Evolutionary conservation across 2,797 vertebrate genomes (phyloP), one percentile per base, ranked within the genome.

Genomic region (Lithobates sylvaticus): DNA sequence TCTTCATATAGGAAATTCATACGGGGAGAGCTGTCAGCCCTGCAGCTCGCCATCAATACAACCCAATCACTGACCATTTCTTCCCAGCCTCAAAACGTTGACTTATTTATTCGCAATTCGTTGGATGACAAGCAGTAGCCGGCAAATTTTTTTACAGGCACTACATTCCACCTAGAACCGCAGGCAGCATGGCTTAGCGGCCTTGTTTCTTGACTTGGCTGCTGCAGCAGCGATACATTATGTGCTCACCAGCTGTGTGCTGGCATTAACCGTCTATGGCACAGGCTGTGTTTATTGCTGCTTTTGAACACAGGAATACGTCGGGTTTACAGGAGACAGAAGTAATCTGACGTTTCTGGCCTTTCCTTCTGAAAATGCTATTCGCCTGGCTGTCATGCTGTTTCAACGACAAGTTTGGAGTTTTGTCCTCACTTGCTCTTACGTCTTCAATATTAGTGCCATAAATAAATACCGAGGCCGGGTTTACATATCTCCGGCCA

Each of bases 61-160:
- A n/a, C 81, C 34, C 81, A 87, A 79, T 74, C 69, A 23, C 76
- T 65, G 89, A 91, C 90, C 90, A 88, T 91, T 88, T 88, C 87
- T 88, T 84, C 88, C 75, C 26, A 64, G 86, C 80, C 89, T 87
- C 83, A 87, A 90, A 91, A 93, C 16, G 91, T 90, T 93, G 92
- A 90, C 93, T 88, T 91, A 93, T 92, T 93, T 90, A 91, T 89
- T 91, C 87, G 88, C 90, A 91, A 89, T 92, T 89, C 83, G 81
- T 67, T 83, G 87, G 91, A 88, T 91, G 84, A 91, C 77, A 92
- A 36, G 90, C 86, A 89, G 83, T 90, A 89, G 86, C 89, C 89
- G 91, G 89, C 88, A 81, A 79, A 90, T 0, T 87, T 91, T 47
- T 89, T 91, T 92, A 93, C 93, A 92, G 90, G 83, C 1, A 1